Evolutionary conservation across 2,888 invertebrate species (phyloP), one percentile per base, ranked within the genome.

Genomic region (Chesias legatella): DNA sequence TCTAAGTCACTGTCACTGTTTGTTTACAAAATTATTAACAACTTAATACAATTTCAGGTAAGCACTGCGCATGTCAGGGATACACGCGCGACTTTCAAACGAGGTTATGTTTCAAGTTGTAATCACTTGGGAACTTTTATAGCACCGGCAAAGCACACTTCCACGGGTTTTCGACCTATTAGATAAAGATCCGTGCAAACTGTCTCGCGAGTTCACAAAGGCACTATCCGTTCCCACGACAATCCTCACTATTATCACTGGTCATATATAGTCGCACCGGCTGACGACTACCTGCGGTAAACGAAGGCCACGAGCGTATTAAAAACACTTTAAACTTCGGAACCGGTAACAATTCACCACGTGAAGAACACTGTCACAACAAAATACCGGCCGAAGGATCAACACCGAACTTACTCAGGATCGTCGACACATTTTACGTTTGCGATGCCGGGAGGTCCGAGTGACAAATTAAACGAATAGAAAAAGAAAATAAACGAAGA

Each of bases 401-500:
- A 63, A 72, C 73, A 74, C 71, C 60, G 42, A 69, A 74, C 67
- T 75, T 73, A 77, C 75, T 79, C 65, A 70, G 67, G 58, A 56
- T 63, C 63, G 56, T 56, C 58, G 64, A 56, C 68, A 74, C 75
- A 77, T 81, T 67, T 70, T 73, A 70, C 78, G 66, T 73, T 71
- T 68, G 58, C 64, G 62, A 56, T 64, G 64, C 64, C 61, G 67
- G 62, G 63, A 65, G 73, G 74, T 74, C 69, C 70, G 72, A 74
- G 71, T 74, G 73, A 74, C 71, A 83, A 88, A 88, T 82, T 73
- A 88, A 88, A 88, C 77, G 84, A 86, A 88, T 84, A 85, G 79
- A 86, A 88, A 64, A 86, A 85, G 83, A 88, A 88, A 88, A 86
- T 84, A 88, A 88, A 85, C 81, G 85, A 88, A 86, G 81, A 85